Base-by-base conservation (phyloP, 2,888 invertebrate genomes). In the Cheilosia variabilis region DNA sequence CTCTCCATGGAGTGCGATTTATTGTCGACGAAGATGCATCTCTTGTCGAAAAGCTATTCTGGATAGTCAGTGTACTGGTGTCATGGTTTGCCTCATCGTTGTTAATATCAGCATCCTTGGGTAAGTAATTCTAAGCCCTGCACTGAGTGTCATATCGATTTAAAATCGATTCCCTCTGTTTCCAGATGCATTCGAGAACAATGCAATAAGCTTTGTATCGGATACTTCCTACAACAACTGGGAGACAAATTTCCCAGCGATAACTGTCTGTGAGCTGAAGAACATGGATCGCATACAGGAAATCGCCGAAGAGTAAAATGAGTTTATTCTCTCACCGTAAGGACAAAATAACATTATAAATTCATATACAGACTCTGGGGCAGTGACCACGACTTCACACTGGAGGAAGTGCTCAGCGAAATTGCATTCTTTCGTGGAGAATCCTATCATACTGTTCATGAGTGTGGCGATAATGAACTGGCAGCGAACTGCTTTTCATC, bases 201-300 rank as follows among this genome's bases (percentile, higher is more conserved):
- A 94, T 90, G 95, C 96, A 1, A 95, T 96, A 60, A 96, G 96
- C 90, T 96, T 96, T 89, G 96, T 95, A 0, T 94, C 95, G 7
- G 96, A 96, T 88, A 96, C 96, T 0, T 94, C 94, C 0, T 96
- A 95, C 91, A 93, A 94, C 0, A 94, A 95, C 77, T 96, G 96
- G 96, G 93, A 95, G 87, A 95, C 96, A 0, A 93, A 94, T 73
- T 95, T 96, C 91, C 96, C 96, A 0, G 93, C 96, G 0, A 93
- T 96, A n/a, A 94, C 94, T 0, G 91, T 96, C 17, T 97, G 96
- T 89, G 96, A 96, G 90, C 92, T 92, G 0, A 93, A 94, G 87
- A 96, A 96, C 88, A 93, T 94, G 89, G 92, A 93, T 47, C 93
- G 93, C 72, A 93, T 96, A 75, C 95, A 94, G 80, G 93, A 94